These are phyloP conservation scores for Teleiodes luculella DNA, from an alignment of 2,888 invertebrate species.

Conservation along the genomic window DNA sequence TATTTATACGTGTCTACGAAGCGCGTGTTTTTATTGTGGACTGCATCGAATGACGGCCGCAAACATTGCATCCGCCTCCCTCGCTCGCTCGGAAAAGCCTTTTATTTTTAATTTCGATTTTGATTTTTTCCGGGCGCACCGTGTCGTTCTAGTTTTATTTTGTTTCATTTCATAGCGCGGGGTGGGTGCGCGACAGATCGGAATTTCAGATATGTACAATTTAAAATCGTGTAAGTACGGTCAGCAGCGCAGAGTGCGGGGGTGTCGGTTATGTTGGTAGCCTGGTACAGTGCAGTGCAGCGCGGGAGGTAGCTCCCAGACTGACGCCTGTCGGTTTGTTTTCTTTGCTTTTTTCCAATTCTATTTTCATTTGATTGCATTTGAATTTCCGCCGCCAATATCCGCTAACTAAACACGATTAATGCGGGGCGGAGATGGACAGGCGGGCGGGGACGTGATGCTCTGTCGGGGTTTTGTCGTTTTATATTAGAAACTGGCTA, in stretches of 20 bases:
- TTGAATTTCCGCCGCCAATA: constrained; percentile 79
- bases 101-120: constrained; percentile 78
- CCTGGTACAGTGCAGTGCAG: constrained; percentile 31
- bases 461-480: constrained; percentile 71
- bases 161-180: constrained; percentile 78
- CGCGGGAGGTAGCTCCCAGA: constrained; percentile 53
- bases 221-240: constrained; percentile 79
- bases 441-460: constrained; percentile 61
- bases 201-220: constrained; percentile 80
- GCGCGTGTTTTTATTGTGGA: constrained; percentile 73
- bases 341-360: constrained; percentile 76
- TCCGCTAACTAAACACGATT: constrained; percentile 80
- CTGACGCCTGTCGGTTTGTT: constrained; percentile 78
- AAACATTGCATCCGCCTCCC: constrained; percentile 74
- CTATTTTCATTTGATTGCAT: constrained; percentile 80
- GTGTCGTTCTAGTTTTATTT: constrained; percentile 74
- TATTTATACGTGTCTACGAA: constrained; percentile 71
- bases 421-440: constrained; percentile 75
- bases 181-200: constrained; percentile 78
- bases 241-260: constrained; percentile 43
- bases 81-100: constrained; percentile 58
- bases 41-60: constrained; percentile 76
- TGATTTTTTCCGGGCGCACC: constrained; percentile 74
- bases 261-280: constrained; percentile 25
- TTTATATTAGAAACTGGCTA: constrained; percentile 76